Base-by-base conservation (phyloP, 2,113 vertebrate species). In the Callopanchax toddi region DNA sequence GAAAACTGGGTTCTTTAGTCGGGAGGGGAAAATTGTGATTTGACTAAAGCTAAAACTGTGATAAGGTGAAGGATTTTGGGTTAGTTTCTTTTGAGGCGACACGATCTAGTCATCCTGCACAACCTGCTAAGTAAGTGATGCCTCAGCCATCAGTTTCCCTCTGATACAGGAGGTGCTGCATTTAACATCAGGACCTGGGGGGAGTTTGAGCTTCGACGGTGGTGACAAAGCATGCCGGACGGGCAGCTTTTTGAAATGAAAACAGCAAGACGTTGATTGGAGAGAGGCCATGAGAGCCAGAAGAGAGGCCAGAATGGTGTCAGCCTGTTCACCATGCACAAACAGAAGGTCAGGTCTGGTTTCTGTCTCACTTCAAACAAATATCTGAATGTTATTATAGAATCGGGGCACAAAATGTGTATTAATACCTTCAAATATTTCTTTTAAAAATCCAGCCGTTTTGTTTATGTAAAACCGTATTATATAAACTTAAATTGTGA, bases 241-340 rank as follows among this genome's bases (percentile, higher is more conserved):
- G 73, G 63, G 61, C 67, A 77, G 65, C 37, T 60, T 36, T 76
- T 74, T 82, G 81, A 81, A 63, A 69, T 67, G 18, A 40, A 64
- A 51, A 60, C 72, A 67, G 53, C 64, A 51, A 69, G 71, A 81
- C 71, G 76, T 83, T 74, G 87, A 82, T 56, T 80, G 83, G 70
- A 59, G 79, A 77, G 79, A 72, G 83, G 86, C 78, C 86, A 91
- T 91, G 90, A 91, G 80, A 84, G 82, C 84, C 76, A 76, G 85
- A 77, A 85, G 78, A 78, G 83, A 84, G 84, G 86, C 86, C 85
- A 91, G 86, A 74, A 91, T 92, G 91, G 89, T 91, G 88, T 91
- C 89, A 82, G 48, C 86, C 78, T 91, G 87, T 86, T 91, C 91
- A 84, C 87, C 87, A 89, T 92, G 91, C 91, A 91, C 86, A 88